Percentiles rank a stretch among this genome's conserved stretches.
Conservation (phyloP, 2,797 vertebrate species). For the Enteromius unitaeniatus region DNA sequence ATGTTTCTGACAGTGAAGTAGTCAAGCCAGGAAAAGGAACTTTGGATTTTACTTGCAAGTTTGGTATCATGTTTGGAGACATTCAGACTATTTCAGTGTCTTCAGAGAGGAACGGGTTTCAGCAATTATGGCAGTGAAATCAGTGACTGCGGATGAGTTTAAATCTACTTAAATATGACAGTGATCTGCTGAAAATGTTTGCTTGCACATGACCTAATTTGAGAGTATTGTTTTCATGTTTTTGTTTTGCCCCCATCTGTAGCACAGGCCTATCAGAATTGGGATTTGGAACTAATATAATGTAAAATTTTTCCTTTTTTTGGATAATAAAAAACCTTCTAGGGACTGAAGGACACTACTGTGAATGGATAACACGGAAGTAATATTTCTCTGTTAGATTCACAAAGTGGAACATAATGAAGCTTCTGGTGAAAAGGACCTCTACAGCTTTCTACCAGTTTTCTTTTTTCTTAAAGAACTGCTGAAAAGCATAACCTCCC, state of each 20-base stretch:
- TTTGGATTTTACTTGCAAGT: slow-evolving; percentile 42
- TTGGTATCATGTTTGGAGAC: slow-evolving; percentile 28
- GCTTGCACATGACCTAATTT: slow-evolving; percentile 26
- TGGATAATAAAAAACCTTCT: neutral
- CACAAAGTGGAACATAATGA: slow-evolving; percentile 32
- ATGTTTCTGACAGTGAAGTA: slow-evolving; percentile 19
- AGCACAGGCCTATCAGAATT: slow-evolving; percentile 24
- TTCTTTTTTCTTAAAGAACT: neutral
- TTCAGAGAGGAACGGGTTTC: neutral
- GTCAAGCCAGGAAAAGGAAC: slow-evolving; percentile 51
- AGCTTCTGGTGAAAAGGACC: slow-evolving; percentile 16
- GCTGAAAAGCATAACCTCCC: slow-evolving; percentile 15
- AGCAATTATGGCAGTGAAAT: slow-evolving; percentile 15
- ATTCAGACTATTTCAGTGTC: slow-evolving; percentile 31
- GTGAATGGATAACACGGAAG: slow-evolving; percentile 24
- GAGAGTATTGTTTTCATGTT: slow-evolving; percentile 15
- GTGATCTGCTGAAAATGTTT: slow-evolving; percentile 24
- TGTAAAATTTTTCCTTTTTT: neutral
- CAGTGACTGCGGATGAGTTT: neutral
- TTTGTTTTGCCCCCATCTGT: neutral
- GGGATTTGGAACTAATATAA: slow-evolving; percentile 11
- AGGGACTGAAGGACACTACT: slow-evolving; percentile 6
- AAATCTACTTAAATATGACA: neutral
- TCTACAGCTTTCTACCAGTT: neutral
- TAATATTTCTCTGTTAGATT: slow-evolving; percentile 18